These are phyloP conservation scores for Euwallacea similis DNA, from an alignment of 1,140 invertebrate genomes.

Conservation along the genomic window DNA sequence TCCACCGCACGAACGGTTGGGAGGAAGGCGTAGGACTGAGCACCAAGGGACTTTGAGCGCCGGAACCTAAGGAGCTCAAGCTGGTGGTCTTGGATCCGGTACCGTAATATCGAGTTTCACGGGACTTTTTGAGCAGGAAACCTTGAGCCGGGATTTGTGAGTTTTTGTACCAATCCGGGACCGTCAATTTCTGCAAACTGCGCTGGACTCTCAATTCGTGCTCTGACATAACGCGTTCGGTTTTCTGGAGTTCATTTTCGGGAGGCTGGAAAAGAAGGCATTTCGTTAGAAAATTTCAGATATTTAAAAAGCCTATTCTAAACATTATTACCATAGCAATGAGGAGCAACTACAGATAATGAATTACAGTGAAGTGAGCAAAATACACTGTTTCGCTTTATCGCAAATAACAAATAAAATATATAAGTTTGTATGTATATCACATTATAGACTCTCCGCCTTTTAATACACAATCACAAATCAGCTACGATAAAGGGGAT, in stretches of 20 bases:
- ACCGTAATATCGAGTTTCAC: slow-evolving; percentile 47
- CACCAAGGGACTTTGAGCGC: slow-evolving; percentile 46
- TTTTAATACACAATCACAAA: too few relatives aligned
- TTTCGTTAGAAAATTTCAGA: background rate
- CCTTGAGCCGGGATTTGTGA: slow-evolving; percentile 70
- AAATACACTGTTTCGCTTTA: too few relatives aligned
- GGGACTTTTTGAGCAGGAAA: slow-evolving; percentile 58
- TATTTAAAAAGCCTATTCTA: too few relatives aligned
- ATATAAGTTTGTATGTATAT: too few relatives aligned
- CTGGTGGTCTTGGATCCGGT: slow-evolving; percentile 52
- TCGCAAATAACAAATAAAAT: too few relatives aligned
- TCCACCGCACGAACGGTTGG: slow-evolving; percentile 76
- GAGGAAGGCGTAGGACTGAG: slow-evolving; percentile 49
- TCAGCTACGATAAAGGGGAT: too few relatives aligned
- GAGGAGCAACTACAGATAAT: too few relatives aligned
- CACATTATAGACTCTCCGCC: too few relatives aligned
- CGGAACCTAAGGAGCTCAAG: slow-evolving; percentile 54
- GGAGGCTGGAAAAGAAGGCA: slow-evolving; percentile 70
- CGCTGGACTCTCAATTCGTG: slow-evolving; percentile 90
- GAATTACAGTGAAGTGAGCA: too few relatives aligned
- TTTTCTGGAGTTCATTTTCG: slow-evolving; percentile 89
- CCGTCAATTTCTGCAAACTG: slow-evolving; percentile 87
- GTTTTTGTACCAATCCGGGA: slow-evolving; percentile 94
- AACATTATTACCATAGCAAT: too few relatives aligned
- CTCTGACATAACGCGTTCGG: slow-evolving; percentile 79